Evolutionary conservation across 2,888 invertebrate species (phyloP).

Genomic region (Ditula angustiorana): DNA sequence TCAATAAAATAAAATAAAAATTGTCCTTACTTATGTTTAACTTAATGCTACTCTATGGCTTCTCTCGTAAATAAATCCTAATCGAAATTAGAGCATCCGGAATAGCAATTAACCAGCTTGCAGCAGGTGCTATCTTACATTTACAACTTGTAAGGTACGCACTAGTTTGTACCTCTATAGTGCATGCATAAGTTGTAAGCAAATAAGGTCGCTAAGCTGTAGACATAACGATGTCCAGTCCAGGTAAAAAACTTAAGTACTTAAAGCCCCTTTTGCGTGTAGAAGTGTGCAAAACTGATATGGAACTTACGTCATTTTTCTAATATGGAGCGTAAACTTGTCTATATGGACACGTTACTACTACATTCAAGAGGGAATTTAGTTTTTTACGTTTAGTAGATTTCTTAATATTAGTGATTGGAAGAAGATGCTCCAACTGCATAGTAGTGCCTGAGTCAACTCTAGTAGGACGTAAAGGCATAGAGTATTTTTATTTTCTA

Average conservation of each 20-base stretch:
- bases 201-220: slow-evolving; percentile 11
- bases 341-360: too few relatives aligned
- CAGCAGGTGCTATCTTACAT: slow-evolving; percentile 4
- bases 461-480: neutral
- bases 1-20: too few relatives aligned
- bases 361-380: too few relatives aligned
- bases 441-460: neutral
- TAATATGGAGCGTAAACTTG: too few relatives aligned
- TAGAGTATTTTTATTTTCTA: neutral
- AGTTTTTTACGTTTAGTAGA: too few relatives aligned
- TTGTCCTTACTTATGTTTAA: too few relatives aligned
- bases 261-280: too few relatives aligned
- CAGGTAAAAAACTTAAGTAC: too few relatives aligned
- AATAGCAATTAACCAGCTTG: neutral
- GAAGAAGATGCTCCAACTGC: slow-evolving; percentile 24
- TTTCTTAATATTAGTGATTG: slow-evolving; percentile 10
- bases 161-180: neutral
- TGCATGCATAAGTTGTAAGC: neutral
- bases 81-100: slow-evolving; percentile 26
- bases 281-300: too few relatives aligned
- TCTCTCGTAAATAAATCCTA: neutral
- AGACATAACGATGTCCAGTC: too few relatives aligned
- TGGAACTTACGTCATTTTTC: too few relatives aligned
- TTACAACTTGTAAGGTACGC: neutral
- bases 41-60: slow-evolving; percentile 1